Conservation (phyloP, 1,140 invertebrate genomes). For the Delia radicum region DNA sequence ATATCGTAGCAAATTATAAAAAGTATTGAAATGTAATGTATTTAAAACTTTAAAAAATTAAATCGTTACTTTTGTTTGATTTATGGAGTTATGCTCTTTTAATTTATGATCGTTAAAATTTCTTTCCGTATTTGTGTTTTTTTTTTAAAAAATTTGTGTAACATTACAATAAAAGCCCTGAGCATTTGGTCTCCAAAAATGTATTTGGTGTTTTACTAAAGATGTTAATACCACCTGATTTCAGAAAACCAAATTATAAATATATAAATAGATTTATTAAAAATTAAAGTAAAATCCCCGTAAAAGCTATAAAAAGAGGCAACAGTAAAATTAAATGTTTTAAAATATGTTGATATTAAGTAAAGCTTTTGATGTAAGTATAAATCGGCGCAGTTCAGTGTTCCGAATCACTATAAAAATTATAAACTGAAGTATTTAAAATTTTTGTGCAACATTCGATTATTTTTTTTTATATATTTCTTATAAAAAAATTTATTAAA, state of each 20-base stretch:
- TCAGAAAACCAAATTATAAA: neutral
- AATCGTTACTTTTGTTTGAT: neutral
- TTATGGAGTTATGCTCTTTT: neutral
- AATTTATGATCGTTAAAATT: neutral
- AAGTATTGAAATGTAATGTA: no score
- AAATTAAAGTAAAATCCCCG: conserved; percentile 14
- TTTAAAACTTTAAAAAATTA: no score
- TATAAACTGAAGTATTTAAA: no score
- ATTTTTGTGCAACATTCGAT: no score
- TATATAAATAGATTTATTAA: neutral
- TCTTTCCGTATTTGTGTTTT: conserved; percentile 24
- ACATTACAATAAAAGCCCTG: conserved; percentile 50
- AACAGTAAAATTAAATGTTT: neutral
- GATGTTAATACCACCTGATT: neutral
- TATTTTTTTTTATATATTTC: no score
- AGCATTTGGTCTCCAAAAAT: conserved; percentile 51
- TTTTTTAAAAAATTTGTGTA: conserved; percentile 32
- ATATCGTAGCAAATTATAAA: no score
- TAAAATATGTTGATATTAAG: no score
- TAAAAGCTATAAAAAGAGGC: neutral
- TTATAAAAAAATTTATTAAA: no score
- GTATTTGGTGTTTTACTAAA: neutral
- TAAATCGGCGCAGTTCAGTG: no score
- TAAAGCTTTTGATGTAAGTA: no score
- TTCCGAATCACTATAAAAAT: no score